Conservation (phyloP, 2,797 vertebrate species). For the Phalanger gymnotis region DNA sequence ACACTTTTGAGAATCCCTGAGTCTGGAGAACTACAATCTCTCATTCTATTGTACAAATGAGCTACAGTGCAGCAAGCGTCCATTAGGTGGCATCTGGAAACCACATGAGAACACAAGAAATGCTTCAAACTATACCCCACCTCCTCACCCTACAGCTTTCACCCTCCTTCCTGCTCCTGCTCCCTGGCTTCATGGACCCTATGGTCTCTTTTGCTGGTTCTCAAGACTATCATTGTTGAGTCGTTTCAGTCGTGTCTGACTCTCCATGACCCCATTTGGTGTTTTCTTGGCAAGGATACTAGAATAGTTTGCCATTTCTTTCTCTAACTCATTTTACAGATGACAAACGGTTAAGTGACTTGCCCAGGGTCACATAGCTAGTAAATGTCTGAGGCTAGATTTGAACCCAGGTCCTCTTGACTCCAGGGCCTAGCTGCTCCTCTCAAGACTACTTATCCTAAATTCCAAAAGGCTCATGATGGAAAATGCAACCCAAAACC, state of each 20-base stretch:
- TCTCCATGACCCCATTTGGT: not conserved
- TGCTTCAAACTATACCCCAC: not conserved
- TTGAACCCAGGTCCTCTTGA: not conserved
- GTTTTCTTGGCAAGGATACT: not conserved
- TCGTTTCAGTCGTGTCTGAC: not conserved
- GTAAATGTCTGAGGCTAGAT: too few species aligned
- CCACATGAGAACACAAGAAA: not conserved
- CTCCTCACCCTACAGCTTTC: not conserved
- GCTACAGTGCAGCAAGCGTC: not conserved
- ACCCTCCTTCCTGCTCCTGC: not conserved
- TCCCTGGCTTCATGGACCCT: not conserved
- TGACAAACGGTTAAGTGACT: not conserved
- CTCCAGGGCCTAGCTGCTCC: not conserved
- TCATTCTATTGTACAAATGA: not conserved
- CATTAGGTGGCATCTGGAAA: not conserved
- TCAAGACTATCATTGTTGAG: not conserved
- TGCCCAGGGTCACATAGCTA: not conserved
- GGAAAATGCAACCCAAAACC: too few species aligned
- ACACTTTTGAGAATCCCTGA: not conserved
- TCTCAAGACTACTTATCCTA: not conserved
- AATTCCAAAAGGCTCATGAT: too few species aligned
- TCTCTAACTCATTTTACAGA: not conserved
- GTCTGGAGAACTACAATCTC: not conserved
- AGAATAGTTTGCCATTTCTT: not conserved
- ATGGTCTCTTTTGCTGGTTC: not conserved